Base-by-base conservation (phyloP, 2,113 vertebrate species). In the Ornithorhynchus anatinus region DNA sequence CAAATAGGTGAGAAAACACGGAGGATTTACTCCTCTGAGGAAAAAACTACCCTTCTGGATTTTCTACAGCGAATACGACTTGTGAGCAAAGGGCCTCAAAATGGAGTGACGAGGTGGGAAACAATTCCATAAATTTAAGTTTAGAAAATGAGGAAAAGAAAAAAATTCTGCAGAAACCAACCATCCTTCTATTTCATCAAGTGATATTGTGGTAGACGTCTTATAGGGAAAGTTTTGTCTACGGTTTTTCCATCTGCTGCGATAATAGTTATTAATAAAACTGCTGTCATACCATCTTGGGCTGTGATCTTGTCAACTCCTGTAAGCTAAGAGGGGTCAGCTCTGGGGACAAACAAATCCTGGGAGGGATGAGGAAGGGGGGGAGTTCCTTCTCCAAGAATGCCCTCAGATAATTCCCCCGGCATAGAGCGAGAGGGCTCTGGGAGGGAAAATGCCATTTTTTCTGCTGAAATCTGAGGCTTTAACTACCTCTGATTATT, bases 371-470 rank as follows among this genome's bases (percentile, higher is more conserved):
- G 69, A 60, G 79, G 69, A 89, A 81, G 83, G 82, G 85, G 80
- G 82, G n/a, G n/a, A 87, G 81, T 83, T 87, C 75, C 80, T 82
- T 82, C 72, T 77, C 38, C 38, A 59, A 23, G 82, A 81, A 79
- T 79, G 79, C 79, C 22, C 80, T 77, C 27, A 79, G 80, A 42
- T 32, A 0, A 9, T 54, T 54, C n/a, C 69, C 9, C 69, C 48
- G 12, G 29, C n/a, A 62, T 64, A 62, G 65, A 19, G 40, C 40
- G 69, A 63, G 31, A 44, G 10, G 23, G 42, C 20, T 33, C 75
- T 82, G 73, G 83, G 68, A 16, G 76, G 63, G 27, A 23, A 16
- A 25, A 22, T 35, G 7, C 12, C 57, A 14, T 39, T 33, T 75
- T 47, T n/a, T 25, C 16, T 6, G 65, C 62, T 53, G 62, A 53